Conservation (phyloP, 2,797 vertebrate species). For the Amblyopsis hoosieri region DNA sequence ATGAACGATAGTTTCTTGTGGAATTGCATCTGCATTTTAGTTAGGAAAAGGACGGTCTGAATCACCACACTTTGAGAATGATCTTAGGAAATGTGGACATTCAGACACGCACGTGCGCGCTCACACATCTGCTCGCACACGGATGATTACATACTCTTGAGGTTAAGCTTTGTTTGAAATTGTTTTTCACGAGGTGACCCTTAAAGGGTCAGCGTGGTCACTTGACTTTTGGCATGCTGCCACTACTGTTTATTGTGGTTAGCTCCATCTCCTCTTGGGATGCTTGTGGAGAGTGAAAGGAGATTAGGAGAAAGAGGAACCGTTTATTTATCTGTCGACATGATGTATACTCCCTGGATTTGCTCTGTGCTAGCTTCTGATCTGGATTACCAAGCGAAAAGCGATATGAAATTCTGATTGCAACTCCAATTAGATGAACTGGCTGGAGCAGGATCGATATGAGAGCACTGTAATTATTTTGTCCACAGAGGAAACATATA, state of each 20-base stretch:
- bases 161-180: too few relatives aligned
- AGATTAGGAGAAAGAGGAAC: slow-evolving; percentile 11
- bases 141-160: too few relatives aligned
- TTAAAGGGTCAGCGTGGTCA: slow-evolving; percentile 21
- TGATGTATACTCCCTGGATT: slow-evolving; percentile 24
- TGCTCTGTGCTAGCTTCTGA: slow-evolving; percentile 14
- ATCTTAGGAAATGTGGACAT: too few relatives aligned
- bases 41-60: too few relatives aligned
- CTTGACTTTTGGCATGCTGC: slow-evolving; percentile 38
- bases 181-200: too few relatives aligned
- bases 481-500: slow-evolving; percentile 6
- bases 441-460: slow-evolving; percentile 30
- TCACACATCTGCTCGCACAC: too few relatives aligned
- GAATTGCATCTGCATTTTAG: too few relatives aligned
- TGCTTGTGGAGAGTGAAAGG: slow-evolving; percentile 17
- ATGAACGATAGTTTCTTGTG: too few relatives aligned
- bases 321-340: slow-evolving; percentile 5
- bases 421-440: slow-evolving; percentile 36
- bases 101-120: too few relatives aligned
- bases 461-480: slow-evolving; percentile 33
- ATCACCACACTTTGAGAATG: too few relatives aligned
- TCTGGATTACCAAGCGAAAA: slow-evolving; percentile 19
- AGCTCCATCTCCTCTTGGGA: slow-evolving; percentile 35
- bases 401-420: slow-evolving; percentile 20
- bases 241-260: slow-evolving; percentile 39